Conservation (phyloP, 2,888 invertebrate genomes). For the Cosmia pyralina region DNA sequence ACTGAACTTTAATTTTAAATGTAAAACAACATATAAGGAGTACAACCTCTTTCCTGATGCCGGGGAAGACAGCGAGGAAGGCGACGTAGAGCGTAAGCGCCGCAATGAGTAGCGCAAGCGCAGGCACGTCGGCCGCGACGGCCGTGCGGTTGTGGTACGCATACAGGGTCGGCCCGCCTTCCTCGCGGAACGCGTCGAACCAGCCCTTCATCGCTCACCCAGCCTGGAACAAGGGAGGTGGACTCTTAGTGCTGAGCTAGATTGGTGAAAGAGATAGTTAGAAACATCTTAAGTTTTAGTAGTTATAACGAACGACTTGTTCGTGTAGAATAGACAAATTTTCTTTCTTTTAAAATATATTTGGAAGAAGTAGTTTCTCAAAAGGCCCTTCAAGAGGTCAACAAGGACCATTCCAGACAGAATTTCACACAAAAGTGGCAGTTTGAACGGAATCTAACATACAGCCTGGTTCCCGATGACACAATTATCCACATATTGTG, state of each 20-base stretch:
- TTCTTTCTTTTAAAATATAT: no score
- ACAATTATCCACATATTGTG: no score
- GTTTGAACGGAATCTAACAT: no score
- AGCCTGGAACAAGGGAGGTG: slow-evolving; percentile 77
- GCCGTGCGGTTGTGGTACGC: slow-evolving; percentile 98
- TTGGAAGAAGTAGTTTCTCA: no score
- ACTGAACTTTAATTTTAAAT: background rate
- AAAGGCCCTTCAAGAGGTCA: no score
- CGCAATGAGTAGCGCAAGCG: slow-evolving; percentile 95
- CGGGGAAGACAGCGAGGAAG: slow-evolving; percentile 98
- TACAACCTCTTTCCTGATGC: slow-evolving; percentile 96
- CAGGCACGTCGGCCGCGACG: slow-evolving; percentile 97
- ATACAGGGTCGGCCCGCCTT: slow-evolving; percentile 99
- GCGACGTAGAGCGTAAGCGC: slow-evolving; percentile 98
- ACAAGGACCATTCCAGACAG: no score
- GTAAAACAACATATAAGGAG: slow-evolving; percentile 23
- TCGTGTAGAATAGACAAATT: no score
- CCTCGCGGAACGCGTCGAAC: slow-evolving; percentile 99
- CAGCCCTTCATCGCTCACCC: slow-evolving; percentile 96
- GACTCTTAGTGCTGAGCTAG: background rate
- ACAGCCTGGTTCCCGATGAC: no score
- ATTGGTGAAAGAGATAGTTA: no score
- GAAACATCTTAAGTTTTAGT: no score
- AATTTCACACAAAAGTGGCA: no score
- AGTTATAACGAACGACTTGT: no score